Conservation (phyloP, 1,140 invertebrate genomes). For the Hypsibius dujardini region DNA sequence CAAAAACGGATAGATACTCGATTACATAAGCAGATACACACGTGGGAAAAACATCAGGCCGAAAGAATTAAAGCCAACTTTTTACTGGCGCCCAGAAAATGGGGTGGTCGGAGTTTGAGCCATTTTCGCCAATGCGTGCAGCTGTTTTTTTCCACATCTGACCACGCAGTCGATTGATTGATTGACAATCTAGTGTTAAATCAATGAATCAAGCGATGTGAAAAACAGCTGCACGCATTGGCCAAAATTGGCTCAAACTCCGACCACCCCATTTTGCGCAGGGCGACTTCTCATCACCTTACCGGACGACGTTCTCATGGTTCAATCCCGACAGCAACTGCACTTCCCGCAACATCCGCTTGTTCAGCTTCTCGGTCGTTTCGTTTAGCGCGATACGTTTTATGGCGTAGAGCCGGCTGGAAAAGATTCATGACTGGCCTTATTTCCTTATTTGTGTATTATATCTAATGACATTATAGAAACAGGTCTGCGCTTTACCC, state of each 20-base stretch:
- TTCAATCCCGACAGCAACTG: constrained; percentile 79
- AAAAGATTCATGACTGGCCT: too few relatives aligned
- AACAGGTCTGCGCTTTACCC: constrained; percentile 37
- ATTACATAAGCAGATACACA: not conserved
- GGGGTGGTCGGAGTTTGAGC: too few relatives aligned
- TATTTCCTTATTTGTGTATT: too few relatives aligned
- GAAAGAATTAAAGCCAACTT: too few relatives aligned
- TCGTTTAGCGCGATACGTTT: constrained; percentile 81
- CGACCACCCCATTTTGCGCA: not conserved
- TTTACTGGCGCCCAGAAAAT: not conserved
- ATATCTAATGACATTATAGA: too few relatives aligned
- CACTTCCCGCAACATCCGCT: constrained; percentile 84
- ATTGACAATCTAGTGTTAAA: too few relatives aligned
- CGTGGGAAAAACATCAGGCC: too few relatives aligned
- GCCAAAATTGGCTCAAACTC: too few relatives aligned
- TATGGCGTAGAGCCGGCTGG: constrained; percentile 62
- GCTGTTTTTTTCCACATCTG: not conserved
- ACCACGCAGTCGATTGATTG: not conserved
- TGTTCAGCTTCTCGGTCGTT: constrained; percentile 61
- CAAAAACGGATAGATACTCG: not conserved
- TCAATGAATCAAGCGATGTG: too few relatives aligned
- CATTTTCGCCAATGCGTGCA: too few relatives aligned
- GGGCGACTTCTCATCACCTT: constrained; percentile 15
- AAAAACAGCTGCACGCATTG: too few relatives aligned
- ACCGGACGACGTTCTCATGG: constrained; percentile 90